These are phyloP conservation scores for Bombus vancouverensis DNA, from an alignment of 1,140 invertebrate genomes.

Conservation along the genomic window DNA sequence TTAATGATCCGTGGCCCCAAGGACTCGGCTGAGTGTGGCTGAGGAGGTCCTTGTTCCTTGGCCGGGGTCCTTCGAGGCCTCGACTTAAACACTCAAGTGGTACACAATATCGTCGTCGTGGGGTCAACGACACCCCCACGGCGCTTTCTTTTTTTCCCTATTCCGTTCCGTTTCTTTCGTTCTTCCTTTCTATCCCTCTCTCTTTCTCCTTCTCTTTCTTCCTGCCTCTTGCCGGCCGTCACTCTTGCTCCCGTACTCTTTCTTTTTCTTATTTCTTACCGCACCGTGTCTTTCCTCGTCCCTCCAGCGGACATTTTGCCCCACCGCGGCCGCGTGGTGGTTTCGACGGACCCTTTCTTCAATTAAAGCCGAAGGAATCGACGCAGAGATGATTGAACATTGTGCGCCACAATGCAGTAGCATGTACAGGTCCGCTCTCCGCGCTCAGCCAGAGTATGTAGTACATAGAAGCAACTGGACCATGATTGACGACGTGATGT, in stretches of 20 bases:
- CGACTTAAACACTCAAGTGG: conserved; percentile 79
- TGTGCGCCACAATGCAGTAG: conserved; percentile 72
- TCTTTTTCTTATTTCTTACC: conserved; percentile 4
- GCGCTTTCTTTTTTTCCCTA: conserved; percentile 37
- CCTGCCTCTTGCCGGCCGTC: conserved; percentile 10
- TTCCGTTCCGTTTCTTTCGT: conserved; percentile 35
- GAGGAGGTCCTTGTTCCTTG: conserved; percentile 78
- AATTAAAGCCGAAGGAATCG: conserved; percentile 75
- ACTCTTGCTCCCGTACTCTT: not conserved
- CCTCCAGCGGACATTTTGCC: conserved; percentile 18
- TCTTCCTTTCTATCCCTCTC: conserved; percentile 36
- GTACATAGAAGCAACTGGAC: conserved; percentile 76
- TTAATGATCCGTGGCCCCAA: conserved; percentile 80
- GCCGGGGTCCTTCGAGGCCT: conserved; percentile 70
- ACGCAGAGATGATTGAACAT: conserved; percentile 73
- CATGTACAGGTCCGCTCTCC: conserved; percentile 63
- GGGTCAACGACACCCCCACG: conserved; percentile 71
- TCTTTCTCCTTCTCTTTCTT: conserved; percentile 6
- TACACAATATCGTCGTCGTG: conserved; percentile 77
- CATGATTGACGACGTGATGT: conserved; percentile 79
- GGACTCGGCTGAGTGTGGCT: conserved; percentile 78
- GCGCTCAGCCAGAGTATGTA: conserved; percentile 65
- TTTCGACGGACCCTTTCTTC: conserved; percentile 71
- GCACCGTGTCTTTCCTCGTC: conserved; percentile 5
- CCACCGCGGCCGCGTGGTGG: conserved; percentile 28